Evolutionary conservation across 1,140 invertebrate genomes (phyloP).

Genomic region (Periplaneta americana): DNA sequence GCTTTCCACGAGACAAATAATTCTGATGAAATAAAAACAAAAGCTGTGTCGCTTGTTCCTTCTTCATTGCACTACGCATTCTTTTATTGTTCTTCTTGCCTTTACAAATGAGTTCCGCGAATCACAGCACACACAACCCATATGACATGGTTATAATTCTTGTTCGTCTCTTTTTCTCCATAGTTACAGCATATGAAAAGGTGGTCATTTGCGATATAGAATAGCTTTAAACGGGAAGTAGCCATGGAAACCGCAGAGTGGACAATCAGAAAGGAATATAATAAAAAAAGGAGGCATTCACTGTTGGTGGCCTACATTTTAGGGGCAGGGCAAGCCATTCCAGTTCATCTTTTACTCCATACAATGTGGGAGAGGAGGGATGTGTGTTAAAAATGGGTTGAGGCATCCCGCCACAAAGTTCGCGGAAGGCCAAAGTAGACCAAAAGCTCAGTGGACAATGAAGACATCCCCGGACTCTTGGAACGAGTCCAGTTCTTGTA

Average conservation of each 20-base stretch:
- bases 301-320: not conserved
- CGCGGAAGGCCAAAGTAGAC: not conserved
- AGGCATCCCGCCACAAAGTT: not conserved
- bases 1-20: too few relatives aligned
- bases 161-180: not conserved
- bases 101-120: not conserved
- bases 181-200: not conserved
- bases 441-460: not conserved
- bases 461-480: not conserved
- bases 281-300: not conserved
- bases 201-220: not conserved
- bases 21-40: too few relatives aligned
- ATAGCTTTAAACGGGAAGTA: not conserved
- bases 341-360: not conserved
- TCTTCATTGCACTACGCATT: not conserved
- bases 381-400: not conserved
- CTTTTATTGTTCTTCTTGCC: not conserved
- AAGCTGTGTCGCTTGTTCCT: not conserved
- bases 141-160: not conserved
- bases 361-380: not conserved
- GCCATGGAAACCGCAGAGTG: not conserved
- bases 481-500: not conserved
- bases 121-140: not conserved
- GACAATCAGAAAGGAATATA: not conserved
- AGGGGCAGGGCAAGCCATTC: not conserved